Base-by-base conservation (phyloP, 2,113 vertebrate genomes). In the Hemiprocne comata region DNA sequence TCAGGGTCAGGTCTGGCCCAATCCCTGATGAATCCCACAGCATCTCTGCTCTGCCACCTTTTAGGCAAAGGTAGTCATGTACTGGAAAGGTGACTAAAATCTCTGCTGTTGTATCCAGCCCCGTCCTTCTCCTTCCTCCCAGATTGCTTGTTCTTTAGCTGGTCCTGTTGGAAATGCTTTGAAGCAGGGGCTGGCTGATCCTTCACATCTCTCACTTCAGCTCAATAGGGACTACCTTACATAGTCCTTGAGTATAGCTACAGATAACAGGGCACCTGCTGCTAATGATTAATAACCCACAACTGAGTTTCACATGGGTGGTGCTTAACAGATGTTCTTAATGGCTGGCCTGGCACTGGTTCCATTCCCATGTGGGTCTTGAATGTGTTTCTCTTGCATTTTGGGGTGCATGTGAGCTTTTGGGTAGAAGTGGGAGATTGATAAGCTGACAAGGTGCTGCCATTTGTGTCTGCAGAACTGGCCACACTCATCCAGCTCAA, bases 261-360 rank as follows among this genome's bases (percentile, higher is more conserved):
- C 65, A 89, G 72, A 64, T 62, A 90, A 53, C 57, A 84, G 65
- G 24, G 57, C 61, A 74, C 58, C 57, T 69, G 73, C 86, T 96
- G 72, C 40, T 95, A 38, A 55, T 93, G 85, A 88, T 90, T 90
- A 90, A 94, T 96, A 93, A 85, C 48, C 46, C 34, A 55, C 77
- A 86, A 88, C 93, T 60, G 72, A 93, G 38, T 77, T 90, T 87
- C 72, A 87, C 33, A 90, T 67, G 82, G 61, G 60, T 87, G 42
- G 46, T 93, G 36, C 36, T 84, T 88, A 92, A 90, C 92, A 94
- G 85, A 92, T 90, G 85, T 92, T 83, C 72, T 83, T 53, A 46
- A 61, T 87, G 38, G 36, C 69, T 91, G 65, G 38, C 21, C 61
- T 34, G 44, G 73, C 50, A 84, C 9, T 58, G 57, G 31, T 75